Percentiles rank a stretch among this genome's conserved stretches.
These are phyloP conservation scores for Vanessa tameamea DNA, from an alignment of 1,140 invertebrate genomes.

Conservation along the genomic window DNA sequence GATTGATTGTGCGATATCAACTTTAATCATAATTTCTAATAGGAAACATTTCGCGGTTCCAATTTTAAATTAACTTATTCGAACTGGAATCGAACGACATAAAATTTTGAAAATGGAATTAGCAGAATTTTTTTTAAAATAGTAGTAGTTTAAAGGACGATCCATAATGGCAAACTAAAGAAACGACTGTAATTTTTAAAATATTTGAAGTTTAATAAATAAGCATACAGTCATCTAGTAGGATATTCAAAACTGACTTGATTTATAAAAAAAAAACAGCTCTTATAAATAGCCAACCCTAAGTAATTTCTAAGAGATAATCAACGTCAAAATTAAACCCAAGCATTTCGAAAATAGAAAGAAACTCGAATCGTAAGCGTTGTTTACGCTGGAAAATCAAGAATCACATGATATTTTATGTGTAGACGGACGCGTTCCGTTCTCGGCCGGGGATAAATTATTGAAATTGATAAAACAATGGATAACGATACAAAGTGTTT, in stretches of 20 bases:
- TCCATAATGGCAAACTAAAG: too few species aligned
- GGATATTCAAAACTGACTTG: neutral
- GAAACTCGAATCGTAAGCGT: slow-evolving; percentile 24
- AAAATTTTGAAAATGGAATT: too few species aligned
- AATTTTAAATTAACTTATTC: neutral
- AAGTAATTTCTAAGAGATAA: slow-evolving; percentile 37
- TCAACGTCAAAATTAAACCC: slow-evolving; percentile 45
- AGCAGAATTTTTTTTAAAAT: too few species aligned
- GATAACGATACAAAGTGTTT: slow-evolving; percentile 67
- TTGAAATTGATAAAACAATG: slow-evolving; percentile 79
- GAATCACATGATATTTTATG: slow-evolving; percentile 63
- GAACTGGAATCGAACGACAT: too few species aligned
- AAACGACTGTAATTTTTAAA: neutral
- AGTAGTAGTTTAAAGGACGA: too few species aligned
- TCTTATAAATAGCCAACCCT: slow-evolving; percentile 30
- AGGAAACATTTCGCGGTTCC: slow-evolving; percentile 22
- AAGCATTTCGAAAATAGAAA: slow-evolving; percentile 47
- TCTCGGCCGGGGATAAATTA: slow-evolving; percentile 73
- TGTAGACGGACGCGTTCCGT: slow-evolving; percentile 68
- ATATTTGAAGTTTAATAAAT: neutral
- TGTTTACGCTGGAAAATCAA: slow-evolving; percentile 66
- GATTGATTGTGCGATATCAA: slow-evolving; percentile 58
- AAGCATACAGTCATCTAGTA: neutral
- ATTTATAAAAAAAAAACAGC: slow-evolving; percentile 6
- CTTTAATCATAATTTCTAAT: slow-evolving; percentile 36